Percentiles rank a stretch among this genome's conserved stretches.
Conservation (phyloP, 2,888 invertebrate genomes). For the Papilio protenor region DNA sequence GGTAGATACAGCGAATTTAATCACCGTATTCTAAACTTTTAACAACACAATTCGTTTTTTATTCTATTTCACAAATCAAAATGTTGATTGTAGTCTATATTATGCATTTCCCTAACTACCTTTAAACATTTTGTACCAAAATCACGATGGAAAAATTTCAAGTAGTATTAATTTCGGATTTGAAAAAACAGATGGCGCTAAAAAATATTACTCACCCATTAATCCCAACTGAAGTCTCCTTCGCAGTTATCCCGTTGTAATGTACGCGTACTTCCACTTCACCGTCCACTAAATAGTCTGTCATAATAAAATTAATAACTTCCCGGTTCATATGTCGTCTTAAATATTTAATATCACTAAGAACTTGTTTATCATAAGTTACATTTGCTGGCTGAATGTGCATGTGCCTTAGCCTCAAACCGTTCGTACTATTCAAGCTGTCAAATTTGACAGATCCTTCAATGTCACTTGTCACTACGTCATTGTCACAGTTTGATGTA, state of each 20-base stretch:
- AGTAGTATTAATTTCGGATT: neutral
- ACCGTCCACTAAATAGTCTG: slow-evolving; percentile 87
- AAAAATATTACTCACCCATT: slow-evolving; percentile 76
- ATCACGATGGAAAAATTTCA: neutral
- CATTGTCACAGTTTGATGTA: slow-evolving; percentile 72
- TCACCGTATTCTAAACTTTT: neutral
- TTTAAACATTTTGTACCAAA: neutral
- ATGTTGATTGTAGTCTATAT: too few relatives aligned
- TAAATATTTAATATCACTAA: slow-evolving; percentile 75
- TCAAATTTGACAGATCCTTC: slow-evolving; percentile 38
- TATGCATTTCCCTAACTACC: neutral
- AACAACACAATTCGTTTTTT: neutral
- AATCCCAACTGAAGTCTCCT: slow-evolving; percentile 85
- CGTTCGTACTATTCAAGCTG: slow-evolving; percentile 25
- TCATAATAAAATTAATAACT: slow-evolving; percentile 86
- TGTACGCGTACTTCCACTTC: slow-evolving; percentile 87
- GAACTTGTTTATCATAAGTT: slow-evolving; percentile 54
- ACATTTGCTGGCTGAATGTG: slow-evolving; percentile 56
- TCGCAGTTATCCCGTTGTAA: slow-evolving; percentile 86
- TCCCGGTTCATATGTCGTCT: slow-evolving; percentile 73
- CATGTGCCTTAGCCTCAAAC: slow-evolving; percentile 54
- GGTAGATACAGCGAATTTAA: neutral
- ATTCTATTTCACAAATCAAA: neutral
- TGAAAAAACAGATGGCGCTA: neutral
- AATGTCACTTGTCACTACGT: slow-evolving; percentile 53